phyloP scores from a whole-genome alignment of 2,797 vertebrate genomes.

The Oreochromis mossambicus region DNA sequence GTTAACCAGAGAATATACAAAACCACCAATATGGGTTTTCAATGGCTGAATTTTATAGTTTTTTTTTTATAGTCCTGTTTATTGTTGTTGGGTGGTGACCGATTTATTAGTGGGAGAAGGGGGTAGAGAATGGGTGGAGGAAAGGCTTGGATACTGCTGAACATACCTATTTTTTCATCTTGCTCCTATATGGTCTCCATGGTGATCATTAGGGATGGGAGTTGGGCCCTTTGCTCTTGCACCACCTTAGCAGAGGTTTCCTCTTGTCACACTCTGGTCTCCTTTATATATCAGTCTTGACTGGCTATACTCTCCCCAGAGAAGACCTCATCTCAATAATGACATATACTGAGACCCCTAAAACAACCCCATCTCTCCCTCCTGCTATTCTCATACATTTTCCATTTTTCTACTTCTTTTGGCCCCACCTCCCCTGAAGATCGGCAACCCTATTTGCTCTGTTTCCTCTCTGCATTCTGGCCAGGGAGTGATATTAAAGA shows the following conservation, averaged over 20 bases:
- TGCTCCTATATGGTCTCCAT: constrained; percentile 22
- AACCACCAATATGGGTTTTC: neutral
- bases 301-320: neutral
- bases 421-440: constrained; percentile 26
- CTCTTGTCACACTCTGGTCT: constrained; percentile 10
- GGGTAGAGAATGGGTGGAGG: constrained; percentile 25
- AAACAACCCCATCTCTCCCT: constrained; percentile 6
- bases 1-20: neutral
- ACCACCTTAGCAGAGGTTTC: constrained; percentile 27
- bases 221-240: neutral
- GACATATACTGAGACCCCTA: constrained; percentile 12
- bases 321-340: constrained; percentile 27
- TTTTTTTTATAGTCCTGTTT: neutral
- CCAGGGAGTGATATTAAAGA: constrained; percentile 23
- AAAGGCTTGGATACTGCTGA: constrained; percentile 57
- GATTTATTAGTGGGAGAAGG: neutral
- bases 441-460: constrained; percentile 10
- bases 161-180: neutral
- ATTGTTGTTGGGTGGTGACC: neutral
- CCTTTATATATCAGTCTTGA: constrained; percentile 17
- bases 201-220: constrained; percentile 44
- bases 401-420: constrained; percentile 14
- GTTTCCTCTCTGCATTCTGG: constrained; percentile 27
- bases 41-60: neutral
- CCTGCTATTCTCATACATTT: constrained; percentile 22